Evolutionary conservation across 2,888 invertebrate genomes (phyloP).

Genomic region (Ceraclea dissimilis): DNA sequence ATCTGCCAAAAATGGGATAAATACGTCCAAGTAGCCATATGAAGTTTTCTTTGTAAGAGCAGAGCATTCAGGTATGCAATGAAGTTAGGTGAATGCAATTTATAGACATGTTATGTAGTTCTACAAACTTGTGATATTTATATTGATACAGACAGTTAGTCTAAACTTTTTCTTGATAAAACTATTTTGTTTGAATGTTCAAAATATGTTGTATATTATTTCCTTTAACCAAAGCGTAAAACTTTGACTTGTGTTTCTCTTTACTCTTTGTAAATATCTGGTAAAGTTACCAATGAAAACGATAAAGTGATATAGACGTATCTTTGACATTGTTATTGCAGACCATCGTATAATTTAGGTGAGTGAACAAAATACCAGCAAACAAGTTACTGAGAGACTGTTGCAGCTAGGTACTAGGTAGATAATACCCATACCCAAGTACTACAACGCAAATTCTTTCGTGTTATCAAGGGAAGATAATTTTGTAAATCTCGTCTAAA

Average conservation of each 20-base stretch:
- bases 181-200: constrained; percentile 18
- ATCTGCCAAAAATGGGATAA: background rate
- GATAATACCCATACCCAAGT: too few species aligned
- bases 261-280: too few species aligned
- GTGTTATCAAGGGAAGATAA: too few species aligned
- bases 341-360: too few species aligned
- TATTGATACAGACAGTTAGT: constrained; percentile 19
- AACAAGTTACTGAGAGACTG: too few species aligned
- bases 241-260: background rate
- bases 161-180: constrained; percentile 18
- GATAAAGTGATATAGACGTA: background rate
- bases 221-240: background rate
- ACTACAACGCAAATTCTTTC: too few species aligned
- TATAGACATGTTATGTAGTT: constrained; percentile 19
- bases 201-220: constrained; percentile 3
- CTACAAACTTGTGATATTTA: constrained; percentile 12
- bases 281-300: background rate
- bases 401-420: too few species aligned
- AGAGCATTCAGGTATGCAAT: constrained; percentile 1
- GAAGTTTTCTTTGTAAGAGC: background rate
- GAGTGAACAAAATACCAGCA: too few species aligned
- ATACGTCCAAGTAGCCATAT: background rate
- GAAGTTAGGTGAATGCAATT: constrained; percentile 6
- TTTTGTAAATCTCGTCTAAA: too few species aligned
- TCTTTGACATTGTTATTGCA: background rate